phyloP scores from a whole-genome alignment of 1,140 invertebrate species.

The Bicyclus anynana region DNA sequence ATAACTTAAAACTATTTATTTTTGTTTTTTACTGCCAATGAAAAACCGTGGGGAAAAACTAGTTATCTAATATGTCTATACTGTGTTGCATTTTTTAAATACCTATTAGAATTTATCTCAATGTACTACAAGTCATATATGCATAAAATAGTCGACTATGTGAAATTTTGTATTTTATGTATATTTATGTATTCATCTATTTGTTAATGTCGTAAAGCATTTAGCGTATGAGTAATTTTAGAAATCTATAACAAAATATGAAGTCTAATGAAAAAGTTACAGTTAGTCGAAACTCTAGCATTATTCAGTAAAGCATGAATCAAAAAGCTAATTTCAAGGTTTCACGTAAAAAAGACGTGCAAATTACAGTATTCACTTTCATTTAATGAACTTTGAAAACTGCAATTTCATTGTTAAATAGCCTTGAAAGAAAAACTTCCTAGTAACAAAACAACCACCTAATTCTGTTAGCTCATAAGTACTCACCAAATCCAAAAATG shows the following conservation, averaged over 20 bases:
- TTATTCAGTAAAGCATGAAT: not conserved
- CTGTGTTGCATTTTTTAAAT: too few relatives aligned
- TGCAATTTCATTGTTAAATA: too few relatives aligned
- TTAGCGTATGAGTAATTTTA: not conserved
- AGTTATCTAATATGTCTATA: too few relatives aligned
- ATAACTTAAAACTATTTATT: too few relatives aligned
- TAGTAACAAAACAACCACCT: not conserved
- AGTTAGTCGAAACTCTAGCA: not conserved
- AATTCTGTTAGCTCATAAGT: not conserved
- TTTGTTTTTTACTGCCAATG: too few relatives aligned
- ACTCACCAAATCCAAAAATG: conserved; percentile 16
- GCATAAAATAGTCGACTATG: too few relatives aligned
- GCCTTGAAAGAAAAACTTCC: not conserved
- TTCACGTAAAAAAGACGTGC: not conserved
- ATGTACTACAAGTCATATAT: too few relatives aligned
- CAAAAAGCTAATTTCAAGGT: not conserved
- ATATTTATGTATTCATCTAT: not conserved
- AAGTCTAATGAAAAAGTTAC: not conserved
- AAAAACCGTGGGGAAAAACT: too few relatives aligned
- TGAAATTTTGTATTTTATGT: too few relatives aligned
- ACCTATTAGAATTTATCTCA: too few relatives aligned
- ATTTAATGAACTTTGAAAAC: too few relatives aligned
- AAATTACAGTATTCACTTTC: not conserved
- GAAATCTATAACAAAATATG: not conserved
- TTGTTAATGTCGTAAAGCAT: not conserved